A percentile compares a stretch with the other conserved stretches of the same genome.
These are phyloP conservation scores for Phaethornis superciliosus DNA, from an alignment of 2,113 vertebrate species.

Conservation along the genomic window DNA sequence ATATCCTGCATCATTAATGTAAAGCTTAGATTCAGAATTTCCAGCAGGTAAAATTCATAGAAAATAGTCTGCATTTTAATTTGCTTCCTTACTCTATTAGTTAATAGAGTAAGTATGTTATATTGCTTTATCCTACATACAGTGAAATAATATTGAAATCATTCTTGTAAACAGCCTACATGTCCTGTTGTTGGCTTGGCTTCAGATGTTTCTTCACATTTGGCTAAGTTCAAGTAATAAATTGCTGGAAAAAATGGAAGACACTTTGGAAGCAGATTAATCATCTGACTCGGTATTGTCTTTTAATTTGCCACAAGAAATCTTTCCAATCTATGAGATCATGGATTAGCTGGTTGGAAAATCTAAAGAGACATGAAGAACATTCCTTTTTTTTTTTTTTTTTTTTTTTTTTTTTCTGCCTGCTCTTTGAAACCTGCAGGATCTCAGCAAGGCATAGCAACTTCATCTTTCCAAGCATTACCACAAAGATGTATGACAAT, in stretches of 20 bases:
- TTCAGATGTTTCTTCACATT: constrained; percentile 59
- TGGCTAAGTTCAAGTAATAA: constrained; percentile 43
- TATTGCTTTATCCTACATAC: not conserved
- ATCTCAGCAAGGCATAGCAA: not conserved
- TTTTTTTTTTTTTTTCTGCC: not conserved
- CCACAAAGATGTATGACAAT: not conserved
- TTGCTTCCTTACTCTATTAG: not conserved
- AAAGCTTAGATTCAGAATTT: not conserved
- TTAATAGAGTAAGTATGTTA: not conserved
- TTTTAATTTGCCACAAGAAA: constrained; percentile 43
- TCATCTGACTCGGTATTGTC: constrained; percentile 64
- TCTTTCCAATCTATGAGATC: constrained; percentile 69
- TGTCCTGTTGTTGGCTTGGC: constrained; percentile 8
- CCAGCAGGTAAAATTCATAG: not conserved
- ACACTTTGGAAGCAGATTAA: constrained; percentile 50
- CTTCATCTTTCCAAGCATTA: not conserved
- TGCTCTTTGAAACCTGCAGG: constrained; percentile 14
- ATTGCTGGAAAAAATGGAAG: constrained; percentile 49
- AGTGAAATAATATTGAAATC: constrained; percentile 5
- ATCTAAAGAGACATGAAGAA: constrained; percentile 26
- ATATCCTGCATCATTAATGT: not conserved
- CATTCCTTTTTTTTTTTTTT: not conserved
- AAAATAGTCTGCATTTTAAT: not conserved
- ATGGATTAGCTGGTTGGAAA: constrained; percentile 57
- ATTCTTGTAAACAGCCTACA: constrained; percentile 1